Evolutionary conservation across 2,888 invertebrate species (phyloP).

Genomic region (Gisinianus flammeolus): DNA sequence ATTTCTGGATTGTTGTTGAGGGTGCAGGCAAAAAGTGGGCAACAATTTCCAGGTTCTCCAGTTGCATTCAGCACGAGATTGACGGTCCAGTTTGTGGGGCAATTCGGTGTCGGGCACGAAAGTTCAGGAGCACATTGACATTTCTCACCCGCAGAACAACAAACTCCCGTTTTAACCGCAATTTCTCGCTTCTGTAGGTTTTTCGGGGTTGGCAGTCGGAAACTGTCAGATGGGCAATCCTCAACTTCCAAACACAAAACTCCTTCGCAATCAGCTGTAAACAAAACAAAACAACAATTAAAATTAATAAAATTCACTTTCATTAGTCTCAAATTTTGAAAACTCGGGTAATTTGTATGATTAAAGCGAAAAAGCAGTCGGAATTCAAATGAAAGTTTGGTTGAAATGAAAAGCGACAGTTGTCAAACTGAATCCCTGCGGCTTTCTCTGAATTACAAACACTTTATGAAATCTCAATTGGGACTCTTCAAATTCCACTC

Average conservation of each 20-base stretch:
- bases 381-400: too few relatives aligned
- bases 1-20: too few relatives aligned
- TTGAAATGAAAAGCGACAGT: too few relatives aligned
- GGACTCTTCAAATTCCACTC: too few relatives aligned
- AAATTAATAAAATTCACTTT: too few relatives aligned
- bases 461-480: too few relatives aligned
- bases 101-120: conserved; percentile 48
- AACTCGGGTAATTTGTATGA: too few relatives aligned
- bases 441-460: too few relatives aligned
- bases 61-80: conserved; percentile 61
- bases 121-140: conserved; percentile 60
- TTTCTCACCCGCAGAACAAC: conserved; percentile 61
- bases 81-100: conserved; percentile 46
- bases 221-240: conserved; percentile 62
- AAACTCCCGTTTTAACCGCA: conserved; percentile 51
- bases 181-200: conserved; percentile 40
- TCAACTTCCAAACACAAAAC: conserved; percentile 61
- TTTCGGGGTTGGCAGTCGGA: conserved; percentile 60
- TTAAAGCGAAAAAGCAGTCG: too few relatives aligned
- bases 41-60: conserved; percentile 63
- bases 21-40: conserved; percentile 63
- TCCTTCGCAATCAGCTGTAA: conserved; percentile 60
- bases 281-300: neutral
- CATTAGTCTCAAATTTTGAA: too few relatives aligned
- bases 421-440: too few relatives aligned